phyloP scores from a whole-genome alignment of 2,888 invertebrate genomes.

The Bombyx huttoni region DNA sequence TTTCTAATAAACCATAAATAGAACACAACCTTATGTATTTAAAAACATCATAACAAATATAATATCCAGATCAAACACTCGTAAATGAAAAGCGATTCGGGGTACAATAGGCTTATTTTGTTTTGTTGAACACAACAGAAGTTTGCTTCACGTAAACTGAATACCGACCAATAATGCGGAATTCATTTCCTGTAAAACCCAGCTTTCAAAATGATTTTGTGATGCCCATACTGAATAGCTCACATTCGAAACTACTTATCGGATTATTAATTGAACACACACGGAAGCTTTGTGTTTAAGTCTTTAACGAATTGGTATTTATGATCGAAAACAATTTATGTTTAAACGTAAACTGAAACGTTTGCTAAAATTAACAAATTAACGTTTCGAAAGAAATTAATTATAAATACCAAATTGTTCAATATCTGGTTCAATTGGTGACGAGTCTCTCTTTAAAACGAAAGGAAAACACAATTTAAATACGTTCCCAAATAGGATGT shows the following conservation, averaged over 20 bases:
- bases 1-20: too few relatives aligned
- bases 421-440: too few relatives aligned
- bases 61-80: neutral
- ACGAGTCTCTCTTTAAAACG: too few relatives aligned
- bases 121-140: neutral
- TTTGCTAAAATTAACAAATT: too few relatives aligned
- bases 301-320: neutral
- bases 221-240: too few relatives aligned
- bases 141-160: neutral
- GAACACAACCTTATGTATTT: too few relatives aligned
- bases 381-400: too few relatives aligned
- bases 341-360: too few relatives aligned
- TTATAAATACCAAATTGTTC: too few relatives aligned
- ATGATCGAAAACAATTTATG: too few relatives aligned
- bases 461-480: neutral
- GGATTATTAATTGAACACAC: neutral
- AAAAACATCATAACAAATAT: neutral
- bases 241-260: neutral
- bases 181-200: neutral
- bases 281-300: neutral
- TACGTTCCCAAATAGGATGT: neutral
- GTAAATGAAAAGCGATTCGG: neutral
- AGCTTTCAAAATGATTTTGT: neutral
- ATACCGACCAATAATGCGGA: neutral
- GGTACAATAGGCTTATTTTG: neutral